phyloP scores from a whole-genome alignment of 2,888 invertebrate species.

The Craniophora ligustri region DNA sequence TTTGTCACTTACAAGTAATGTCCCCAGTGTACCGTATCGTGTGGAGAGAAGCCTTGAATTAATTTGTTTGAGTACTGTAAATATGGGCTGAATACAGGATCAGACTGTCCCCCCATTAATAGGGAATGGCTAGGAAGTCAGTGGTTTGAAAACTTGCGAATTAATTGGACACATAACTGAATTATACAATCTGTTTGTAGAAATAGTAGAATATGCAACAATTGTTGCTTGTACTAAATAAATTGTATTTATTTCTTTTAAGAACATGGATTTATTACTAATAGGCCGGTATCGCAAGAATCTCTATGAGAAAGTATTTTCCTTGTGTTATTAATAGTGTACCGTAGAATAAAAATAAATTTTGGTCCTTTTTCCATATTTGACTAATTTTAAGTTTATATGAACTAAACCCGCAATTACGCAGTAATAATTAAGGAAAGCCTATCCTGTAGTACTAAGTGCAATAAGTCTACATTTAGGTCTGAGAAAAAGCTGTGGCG shows the following conservation, averaged over 20 bases:
- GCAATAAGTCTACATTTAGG: constrained; percentile 38
- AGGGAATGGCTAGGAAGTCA: constrained; percentile 28
- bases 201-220: too few species aligned
- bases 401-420: too few species aligned
- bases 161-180: constrained; percentile 15
- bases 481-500: constrained; percentile 39
- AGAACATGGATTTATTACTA: too few species aligned
- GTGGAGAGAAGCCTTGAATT: constrained; percentile 37
- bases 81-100: constrained; percentile 36
- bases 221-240: too few species aligned
- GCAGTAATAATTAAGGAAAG: too few species aligned
- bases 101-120: constrained; percentile 27
- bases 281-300: too few species aligned
- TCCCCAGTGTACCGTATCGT: constrained; percentile 28
- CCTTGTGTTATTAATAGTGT: too few species aligned
- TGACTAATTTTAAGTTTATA: too few species aligned
- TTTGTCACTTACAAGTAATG: constrained; percentile 24
- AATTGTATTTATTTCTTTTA: too few species aligned
- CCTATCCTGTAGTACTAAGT: constrained; percentile 29
- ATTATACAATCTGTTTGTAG: constrained; percentile 5
- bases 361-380: too few species aligned
- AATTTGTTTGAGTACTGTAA: constrained; percentile 47
- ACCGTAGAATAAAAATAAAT: too few species aligned
- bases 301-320: too few species aligned
- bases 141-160: constrained; percentile 25